These are phyloP conservation scores for Drosophila ogumai DNA, from an alignment of 1,140 invertebrate species.

Conservation along the genomic window DNA sequence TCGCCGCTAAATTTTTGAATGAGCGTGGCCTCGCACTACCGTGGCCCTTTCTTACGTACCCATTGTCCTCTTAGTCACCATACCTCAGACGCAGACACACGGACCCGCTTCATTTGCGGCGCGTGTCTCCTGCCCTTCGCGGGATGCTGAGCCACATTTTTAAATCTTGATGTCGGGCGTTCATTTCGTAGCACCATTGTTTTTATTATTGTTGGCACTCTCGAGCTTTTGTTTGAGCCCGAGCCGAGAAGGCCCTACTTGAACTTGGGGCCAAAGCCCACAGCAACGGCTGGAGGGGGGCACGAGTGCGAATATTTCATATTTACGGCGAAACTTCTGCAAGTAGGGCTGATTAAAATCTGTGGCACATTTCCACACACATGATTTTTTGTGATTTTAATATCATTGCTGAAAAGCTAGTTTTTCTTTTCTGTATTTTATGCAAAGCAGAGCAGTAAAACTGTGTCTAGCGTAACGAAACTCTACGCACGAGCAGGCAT, in stretches of 20 bases:
- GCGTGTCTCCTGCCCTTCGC: slow-evolving; percentile 33
- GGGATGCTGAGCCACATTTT: slow-evolving; percentile 18
- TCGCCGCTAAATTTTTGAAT: slow-evolving; percentile 34
- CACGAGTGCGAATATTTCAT: neutral
- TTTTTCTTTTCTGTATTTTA: neutral
- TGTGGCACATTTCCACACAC: neutral
- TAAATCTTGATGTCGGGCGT: slow-evolving; percentile 64
- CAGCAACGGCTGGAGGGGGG: neutral
- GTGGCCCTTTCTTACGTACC: neutral
- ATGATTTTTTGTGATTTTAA: slow-evolving; percentile 3
- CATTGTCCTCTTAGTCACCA: slow-evolving; percentile 12
- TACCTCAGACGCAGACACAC: neutral
- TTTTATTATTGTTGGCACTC: slow-evolving; percentile 71
- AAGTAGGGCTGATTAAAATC: slow-evolving; percentile 3
- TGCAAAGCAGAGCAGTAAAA: neutral
- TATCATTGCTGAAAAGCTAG: neutral
- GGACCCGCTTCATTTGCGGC: slow-evolving; percentile 37
- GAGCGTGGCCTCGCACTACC: neutral
- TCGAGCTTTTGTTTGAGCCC: slow-evolving; percentile 49
- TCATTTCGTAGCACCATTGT: slow-evolving; percentile 62
- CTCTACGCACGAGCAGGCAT: neutral
- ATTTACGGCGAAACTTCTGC: slow-evolving; percentile 1
- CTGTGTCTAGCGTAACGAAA: neutral
- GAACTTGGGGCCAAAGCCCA: slow-evolving; percentile 36
- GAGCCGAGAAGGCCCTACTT: slow-evolving; percentile 36